Evolutionary conservation across 2,113 vertebrate genomes (phyloP).

Genomic region (Pimephales promelas): DNA sequence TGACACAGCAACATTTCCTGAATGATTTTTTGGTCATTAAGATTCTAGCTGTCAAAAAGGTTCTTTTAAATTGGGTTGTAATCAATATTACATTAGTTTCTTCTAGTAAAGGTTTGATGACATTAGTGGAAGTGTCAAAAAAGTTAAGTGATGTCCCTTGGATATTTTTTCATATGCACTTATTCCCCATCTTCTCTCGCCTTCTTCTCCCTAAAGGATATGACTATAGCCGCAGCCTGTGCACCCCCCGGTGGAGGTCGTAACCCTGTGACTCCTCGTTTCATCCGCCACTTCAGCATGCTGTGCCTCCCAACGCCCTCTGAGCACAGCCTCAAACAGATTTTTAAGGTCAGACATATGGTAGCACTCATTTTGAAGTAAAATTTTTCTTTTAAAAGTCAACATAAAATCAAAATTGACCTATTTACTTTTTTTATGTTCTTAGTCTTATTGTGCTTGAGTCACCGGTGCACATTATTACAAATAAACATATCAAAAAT

Average conservation of each 20-base stretch:
- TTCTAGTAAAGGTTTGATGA: conserved; percentile 9
- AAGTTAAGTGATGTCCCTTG: not conserved
- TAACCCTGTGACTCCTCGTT: conserved; percentile 83
- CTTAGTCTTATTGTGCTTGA: not conserved
- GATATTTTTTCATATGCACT: not conserved
- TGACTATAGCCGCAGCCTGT: conserved; percentile 82
- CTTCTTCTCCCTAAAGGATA: conserved; percentile 68
- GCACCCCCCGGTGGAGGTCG: conserved; percentile 85
- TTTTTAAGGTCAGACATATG: conserved; percentile 79
- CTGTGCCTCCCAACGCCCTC: conserved; percentile 83
- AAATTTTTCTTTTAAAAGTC: not conserved
- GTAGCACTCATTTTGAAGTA: not conserved
- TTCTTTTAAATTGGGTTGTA: conserved; percentile 10
- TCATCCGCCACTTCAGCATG: conserved; percentile 85
- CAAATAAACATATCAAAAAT: not conserved
- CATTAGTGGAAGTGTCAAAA: conserved; percentile 27
- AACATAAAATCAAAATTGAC: not conserved
- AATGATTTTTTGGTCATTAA: conserved; percentile 32
- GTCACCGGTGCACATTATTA: not conserved
- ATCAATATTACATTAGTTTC: conserved; percentile 38
- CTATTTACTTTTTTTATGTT: not conserved
- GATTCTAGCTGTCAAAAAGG: not conserved
- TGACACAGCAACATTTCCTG: conserved; percentile 11
- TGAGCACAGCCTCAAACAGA: conserved; percentile 83
- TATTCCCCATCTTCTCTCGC: not conserved